Conservation (phyloP, 2,113 vertebrate genomes). For the Geothlypis trichas region DNA sequence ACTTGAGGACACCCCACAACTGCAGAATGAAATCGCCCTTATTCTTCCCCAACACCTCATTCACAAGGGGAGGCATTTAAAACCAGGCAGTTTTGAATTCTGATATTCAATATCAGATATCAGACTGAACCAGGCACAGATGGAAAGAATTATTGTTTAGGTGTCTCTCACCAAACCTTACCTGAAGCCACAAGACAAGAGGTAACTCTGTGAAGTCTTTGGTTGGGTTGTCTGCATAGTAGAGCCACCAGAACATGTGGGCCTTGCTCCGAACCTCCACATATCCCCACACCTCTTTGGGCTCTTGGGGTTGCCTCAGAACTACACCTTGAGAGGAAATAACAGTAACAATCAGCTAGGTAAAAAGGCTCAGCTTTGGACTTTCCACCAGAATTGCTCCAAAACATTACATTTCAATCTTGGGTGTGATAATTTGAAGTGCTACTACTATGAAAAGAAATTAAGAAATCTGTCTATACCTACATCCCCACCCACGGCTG, state of each 20-base stretch:
- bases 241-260: conserved; percentile 98
- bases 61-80: background rate
- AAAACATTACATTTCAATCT: background rate
- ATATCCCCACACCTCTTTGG: conserved; percentile 86
- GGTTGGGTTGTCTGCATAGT: conserved; percentile 78
- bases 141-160: background rate
- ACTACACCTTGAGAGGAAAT: conserved; percentile 31
- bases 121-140: background rate
- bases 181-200: conserved; percentile 96
- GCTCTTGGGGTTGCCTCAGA: conserved; percentile 2
- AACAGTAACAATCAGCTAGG: background rate
- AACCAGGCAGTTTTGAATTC: background rate
- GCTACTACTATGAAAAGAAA: background rate
- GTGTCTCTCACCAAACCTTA: conserved; percentile 29
- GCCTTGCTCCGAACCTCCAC: conserved; percentile 87
- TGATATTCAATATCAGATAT: background rate
- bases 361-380: background rate
- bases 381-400: background rate
- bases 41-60: background rate
- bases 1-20: background rate
- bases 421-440: background rate
- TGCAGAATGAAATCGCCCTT: background rate
- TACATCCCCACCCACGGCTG: background rate
- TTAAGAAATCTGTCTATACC: background rate
- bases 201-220: conserved; percentile 80